Evolutionary conservation across 1,140 invertebrate genomes (phyloP).

Genomic region (Akabosia matsudoensis): DNA sequence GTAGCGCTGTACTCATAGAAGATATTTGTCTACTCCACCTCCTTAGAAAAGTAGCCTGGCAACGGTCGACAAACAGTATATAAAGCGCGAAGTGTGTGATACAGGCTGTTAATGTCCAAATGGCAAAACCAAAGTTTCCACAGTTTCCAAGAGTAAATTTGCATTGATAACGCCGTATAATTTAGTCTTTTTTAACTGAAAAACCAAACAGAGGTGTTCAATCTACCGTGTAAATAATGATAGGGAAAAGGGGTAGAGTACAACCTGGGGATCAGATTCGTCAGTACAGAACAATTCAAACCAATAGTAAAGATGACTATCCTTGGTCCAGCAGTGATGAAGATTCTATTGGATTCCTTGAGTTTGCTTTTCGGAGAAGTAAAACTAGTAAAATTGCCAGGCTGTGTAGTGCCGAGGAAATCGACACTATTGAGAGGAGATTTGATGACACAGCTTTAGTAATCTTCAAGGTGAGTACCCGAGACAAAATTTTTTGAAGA

Average conservation of each 20-base stretch:
- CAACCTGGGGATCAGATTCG: background rate
- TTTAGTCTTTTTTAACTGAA: no score
- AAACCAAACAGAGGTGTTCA: no score
- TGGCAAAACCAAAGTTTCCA: no score
- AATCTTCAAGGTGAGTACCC: constrained; percentile 21
- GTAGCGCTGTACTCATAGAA: no score
- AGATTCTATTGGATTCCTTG: background rate
- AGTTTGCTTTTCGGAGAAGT: background rate
- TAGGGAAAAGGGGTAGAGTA: background rate
- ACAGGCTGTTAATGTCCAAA: no score
- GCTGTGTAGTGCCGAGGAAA: background rate
- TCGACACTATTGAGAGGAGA: constrained; percentile 5
- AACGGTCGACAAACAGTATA: background rate
- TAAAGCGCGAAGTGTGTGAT: background rate
- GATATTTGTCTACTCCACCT: no score
- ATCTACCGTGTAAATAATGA: background rate
- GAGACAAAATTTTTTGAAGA: no score
- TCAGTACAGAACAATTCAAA: background rate
- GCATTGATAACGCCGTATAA: no score
- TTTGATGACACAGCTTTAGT: constrained; percentile 24
- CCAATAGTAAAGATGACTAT: background rate
- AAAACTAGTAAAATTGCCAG: background rate
- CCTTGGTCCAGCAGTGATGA: background rate
- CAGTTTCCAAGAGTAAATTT: no score
- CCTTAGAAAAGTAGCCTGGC: background rate